Evolutionary conservation across 2,797 vertebrate species (phyloP), one percentile per base, ranked within the genome.

Genomic region (Acipenser transmontanus): DNA sequence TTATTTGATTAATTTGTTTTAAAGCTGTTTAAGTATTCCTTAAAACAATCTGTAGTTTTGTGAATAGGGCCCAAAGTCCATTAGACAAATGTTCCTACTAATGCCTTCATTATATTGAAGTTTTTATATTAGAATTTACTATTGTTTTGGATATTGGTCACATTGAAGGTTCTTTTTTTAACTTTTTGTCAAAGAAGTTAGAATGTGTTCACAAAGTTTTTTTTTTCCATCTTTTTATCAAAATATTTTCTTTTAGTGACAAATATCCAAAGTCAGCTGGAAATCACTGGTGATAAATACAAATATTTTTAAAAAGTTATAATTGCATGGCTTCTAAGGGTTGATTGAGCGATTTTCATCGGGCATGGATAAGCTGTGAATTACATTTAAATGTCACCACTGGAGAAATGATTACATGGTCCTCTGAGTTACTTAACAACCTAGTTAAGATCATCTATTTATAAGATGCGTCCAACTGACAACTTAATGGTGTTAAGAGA

Each of bases 391-490:
- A 34, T 34, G 34, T 34, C 34, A 71, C 74, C 64, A 3, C 9
- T 11, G 10, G 74, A n/a, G 71, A 10, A 69, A 63, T 66, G 67
- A 66, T 70, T 71, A 62, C 49, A 48, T 7, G 59, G 6, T 64
- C 54, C 65, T 65, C 59, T 75, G 17, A 20, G 13, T 13, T 60
- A 8, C 60, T 65, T 34, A 34, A 34, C 34, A 34, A 34, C 4
- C 3, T 69, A 11, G 51, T 62, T 20, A 11, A 59, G 67, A 72
- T 73, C 77, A 73, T 8, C 48, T 70, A 48, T 10, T 79, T 81
- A 75, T 77, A 72, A 77, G 63, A 68, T 74, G 77, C n/a, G 59
- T 10, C 61, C 69, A 64, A 68, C 8, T 81, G 78, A 77, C 75
- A 77, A 50, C 67, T 68, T 67, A 73, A 70, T 69, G 63, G 70